phyloP scores from a whole-genome alignment of 2,888 invertebrate genomes.

The Apodemia duryi region DNA sequence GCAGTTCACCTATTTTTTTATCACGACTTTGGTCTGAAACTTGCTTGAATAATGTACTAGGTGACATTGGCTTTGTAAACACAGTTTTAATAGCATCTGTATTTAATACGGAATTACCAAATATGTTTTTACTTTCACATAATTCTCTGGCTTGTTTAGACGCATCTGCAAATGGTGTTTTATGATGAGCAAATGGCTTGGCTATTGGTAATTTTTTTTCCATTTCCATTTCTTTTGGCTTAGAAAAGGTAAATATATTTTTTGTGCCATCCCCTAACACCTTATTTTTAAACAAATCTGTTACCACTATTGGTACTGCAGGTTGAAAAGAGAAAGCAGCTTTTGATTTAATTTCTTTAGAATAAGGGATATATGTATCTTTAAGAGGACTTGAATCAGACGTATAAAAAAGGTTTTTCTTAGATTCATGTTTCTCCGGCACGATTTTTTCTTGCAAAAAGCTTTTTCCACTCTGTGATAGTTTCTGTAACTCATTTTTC shows the following conservation, averaged over 20 bases:
- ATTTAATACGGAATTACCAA: conserved; percentile 21
- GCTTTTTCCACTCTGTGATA: conserved; percentile 46
- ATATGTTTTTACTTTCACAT: conserved; percentile 35
- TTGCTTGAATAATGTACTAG: conserved; percentile 8
- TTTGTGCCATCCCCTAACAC: conserved; percentile 42
- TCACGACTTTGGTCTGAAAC: background rate
- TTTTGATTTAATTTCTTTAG: conserved; percentile 30
- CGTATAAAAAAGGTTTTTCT: conserved; percentile 40
- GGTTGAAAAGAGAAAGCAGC: conserved; percentile 62
- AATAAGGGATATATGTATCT: conserved; percentile 33
- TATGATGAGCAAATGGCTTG: conserved; percentile 22
- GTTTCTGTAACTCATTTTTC: conserved; percentile 53
- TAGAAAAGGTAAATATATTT: conserved; percentile 61
- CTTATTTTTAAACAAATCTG: conserved; percentile 51
- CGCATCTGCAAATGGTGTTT: conserved; percentile 13
- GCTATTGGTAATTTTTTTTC: conserved; percentile 22
- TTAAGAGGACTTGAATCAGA: conserved; percentile 41
- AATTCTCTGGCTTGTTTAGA: conserved; percentile 23
- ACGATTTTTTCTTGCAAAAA: conserved; percentile 39
- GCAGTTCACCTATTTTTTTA: background rate
- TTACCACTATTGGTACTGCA: conserved; percentile 55
- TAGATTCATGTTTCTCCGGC: conserved; percentile 25
- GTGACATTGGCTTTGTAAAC: conserved; percentile 10
- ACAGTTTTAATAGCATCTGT: background rate
- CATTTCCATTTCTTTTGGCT: conserved; percentile 46